Conservation (phyloP, 2,113 vertebrate genomes). For the Nothoprocta pentlandii region DNA sequence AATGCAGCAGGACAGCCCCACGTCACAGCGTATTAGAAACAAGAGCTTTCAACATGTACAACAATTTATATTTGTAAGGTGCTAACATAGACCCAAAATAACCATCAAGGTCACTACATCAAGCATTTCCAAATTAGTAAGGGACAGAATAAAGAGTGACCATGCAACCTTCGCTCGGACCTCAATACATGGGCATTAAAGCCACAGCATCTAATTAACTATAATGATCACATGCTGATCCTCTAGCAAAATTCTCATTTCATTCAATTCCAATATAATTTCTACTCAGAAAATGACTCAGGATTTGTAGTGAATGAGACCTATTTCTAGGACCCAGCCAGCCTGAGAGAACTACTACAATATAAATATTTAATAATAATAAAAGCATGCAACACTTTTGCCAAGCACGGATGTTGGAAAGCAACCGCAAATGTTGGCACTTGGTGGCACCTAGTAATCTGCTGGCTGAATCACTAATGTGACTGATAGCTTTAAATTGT, state of each 20-base stretch:
- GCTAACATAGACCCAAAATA: neutral
- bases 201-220: neutral
- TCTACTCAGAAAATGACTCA: constrained; percentile 5
- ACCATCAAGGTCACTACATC: neutral
- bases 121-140: neutral
- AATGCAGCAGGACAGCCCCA: neutral
- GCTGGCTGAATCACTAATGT: neutral
- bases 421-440: constrained; percentile 44
- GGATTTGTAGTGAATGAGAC: constrained; percentile 40
- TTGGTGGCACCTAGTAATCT: constrained; percentile 53
- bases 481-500: neutral
- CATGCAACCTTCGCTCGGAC: neutral
- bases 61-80: neutral
- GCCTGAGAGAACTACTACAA: constrained; percentile 47
- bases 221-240: neutral
- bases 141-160: neutral
- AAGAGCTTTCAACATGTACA: neutral
- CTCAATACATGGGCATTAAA: neutral
- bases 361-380: constrained; percentile 60
- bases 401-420: constrained; percentile 55
- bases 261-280: constrained; percentile 10
- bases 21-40: neutral
- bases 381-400: constrained; percentile 38
- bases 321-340: constrained; percentile 34
- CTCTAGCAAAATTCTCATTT: neutral